Percentiles rank a stretch among this genome's conserved stretches.
phyloP scores from a whole-genome alignment of 2,113 vertebrate species.

The Diadophis punctatus region DNA sequence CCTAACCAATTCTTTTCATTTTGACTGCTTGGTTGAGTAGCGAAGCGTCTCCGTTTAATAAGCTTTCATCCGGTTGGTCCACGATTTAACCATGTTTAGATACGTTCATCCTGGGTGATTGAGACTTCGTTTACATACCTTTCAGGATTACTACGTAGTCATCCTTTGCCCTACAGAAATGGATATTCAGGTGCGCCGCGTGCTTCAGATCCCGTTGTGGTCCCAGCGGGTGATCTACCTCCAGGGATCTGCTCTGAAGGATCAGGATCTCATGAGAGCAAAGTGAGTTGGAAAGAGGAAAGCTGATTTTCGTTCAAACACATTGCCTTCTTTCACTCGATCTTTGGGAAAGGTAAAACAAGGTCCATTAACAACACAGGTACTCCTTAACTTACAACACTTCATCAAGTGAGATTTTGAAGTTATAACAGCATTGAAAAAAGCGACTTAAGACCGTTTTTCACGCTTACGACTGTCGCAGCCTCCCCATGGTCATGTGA shows the following conservation, averaged over 20 bases:
- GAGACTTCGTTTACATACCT: background rate
- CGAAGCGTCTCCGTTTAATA: background rate
- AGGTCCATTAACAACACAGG: background rate
- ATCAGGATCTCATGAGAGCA: slow-evolving; percentile 94
- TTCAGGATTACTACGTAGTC: slow-evolving; percentile 95
- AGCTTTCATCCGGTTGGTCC: background rate
- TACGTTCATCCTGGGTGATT: background rate
- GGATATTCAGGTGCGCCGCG: slow-evolving; percentile 91
- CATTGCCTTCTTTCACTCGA: background rate
- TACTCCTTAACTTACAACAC: no score
- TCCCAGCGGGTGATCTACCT: slow-evolving; percentile 96
- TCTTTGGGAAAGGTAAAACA: background rate
- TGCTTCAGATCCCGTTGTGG: slow-evolving; percentile 95
- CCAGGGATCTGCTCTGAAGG: slow-evolving; percentile 93
- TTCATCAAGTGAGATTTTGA: no score
- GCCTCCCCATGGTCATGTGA: no score
- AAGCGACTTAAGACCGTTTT: no score
- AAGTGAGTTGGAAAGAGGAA: slow-evolving; percentile 74
- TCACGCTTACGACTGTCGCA: no score
- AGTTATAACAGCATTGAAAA: no score
- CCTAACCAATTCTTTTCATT: no score
- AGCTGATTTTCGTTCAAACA: rapidly evolving
- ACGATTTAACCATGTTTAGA: background rate
- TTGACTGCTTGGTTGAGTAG: no score
- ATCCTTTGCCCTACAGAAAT: slow-evolving; percentile 94